Conservation (phyloP, 2,113 vertebrate species). For the Crocuta crocuta region DNA sequence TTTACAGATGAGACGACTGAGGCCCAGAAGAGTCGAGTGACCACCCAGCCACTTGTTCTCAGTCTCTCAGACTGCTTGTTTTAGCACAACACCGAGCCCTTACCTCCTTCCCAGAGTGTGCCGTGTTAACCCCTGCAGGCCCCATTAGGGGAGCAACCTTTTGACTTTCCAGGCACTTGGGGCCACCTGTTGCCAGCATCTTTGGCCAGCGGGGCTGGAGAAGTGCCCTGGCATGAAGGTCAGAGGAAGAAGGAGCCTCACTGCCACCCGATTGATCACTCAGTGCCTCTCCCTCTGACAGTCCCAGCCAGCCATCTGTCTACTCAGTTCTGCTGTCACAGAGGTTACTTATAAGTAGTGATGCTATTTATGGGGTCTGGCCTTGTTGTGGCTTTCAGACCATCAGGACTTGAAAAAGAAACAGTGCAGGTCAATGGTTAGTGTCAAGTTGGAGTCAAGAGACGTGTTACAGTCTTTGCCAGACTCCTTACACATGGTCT, state of each 20-base stretch:
- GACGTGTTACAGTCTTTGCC: not conserved
- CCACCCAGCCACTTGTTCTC: not conserved
- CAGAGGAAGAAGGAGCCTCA: not conserved
- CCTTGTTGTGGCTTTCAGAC: not conserved
- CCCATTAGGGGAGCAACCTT: not conserved
- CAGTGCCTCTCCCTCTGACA: not conserved
- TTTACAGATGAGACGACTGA: not conserved
- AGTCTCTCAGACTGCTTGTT: not conserved
- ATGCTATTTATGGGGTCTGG: not conserved
- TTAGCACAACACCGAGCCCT: not conserved
- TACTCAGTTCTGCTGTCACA: not conserved
- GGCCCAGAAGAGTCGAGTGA: not conserved
- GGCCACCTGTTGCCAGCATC: not conserved
- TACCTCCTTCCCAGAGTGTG: accelerated
- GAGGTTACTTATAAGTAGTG: not conserved
- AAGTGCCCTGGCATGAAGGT: not conserved
- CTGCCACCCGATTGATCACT: accelerated
- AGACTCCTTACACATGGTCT: not conserved
- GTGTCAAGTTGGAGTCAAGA: not conserved
- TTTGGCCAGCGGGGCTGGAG: not conserved
- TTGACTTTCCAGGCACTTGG: not conserved
- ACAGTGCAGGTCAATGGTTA: not conserved
- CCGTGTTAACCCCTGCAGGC: not conserved
- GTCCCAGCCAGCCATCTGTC: not conserved
- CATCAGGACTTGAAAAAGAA: not conserved